Conservation (phyloP, 1,140 invertebrate genomes). For the Drosophila oshimai region DNA sequence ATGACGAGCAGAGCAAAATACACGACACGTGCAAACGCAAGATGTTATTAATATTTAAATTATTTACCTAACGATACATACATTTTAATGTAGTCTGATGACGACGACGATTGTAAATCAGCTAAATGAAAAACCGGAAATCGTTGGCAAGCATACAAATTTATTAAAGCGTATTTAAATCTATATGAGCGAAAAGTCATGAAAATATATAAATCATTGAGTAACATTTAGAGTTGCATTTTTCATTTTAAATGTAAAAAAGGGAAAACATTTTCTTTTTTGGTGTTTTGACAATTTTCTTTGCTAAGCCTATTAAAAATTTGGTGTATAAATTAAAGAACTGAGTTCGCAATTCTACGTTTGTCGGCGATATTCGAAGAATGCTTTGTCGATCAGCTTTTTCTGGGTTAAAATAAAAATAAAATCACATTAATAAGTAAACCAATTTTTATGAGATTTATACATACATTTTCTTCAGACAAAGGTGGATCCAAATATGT, state of each 20-base stretch:
- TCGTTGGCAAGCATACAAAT: slow-evolving; percentile 63
- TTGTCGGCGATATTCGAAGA: not conserved
- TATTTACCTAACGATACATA: slow-evolving; percentile 70
- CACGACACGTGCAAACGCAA: slow-evolving; percentile 36
- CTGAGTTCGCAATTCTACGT: not conserved
- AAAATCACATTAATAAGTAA: not conserved
- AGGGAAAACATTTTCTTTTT: not conserved
- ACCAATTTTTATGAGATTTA: no score
- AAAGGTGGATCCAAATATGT: slow-evolving; percentile 1
- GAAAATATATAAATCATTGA: slow-evolving; percentile 76
- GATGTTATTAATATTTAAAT: slow-evolving; percentile 77
- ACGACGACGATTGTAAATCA: slow-evolving; percentile 60
- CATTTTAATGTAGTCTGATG: slow-evolving; percentile 61
- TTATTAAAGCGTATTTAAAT: slow-evolving; percentile 76
- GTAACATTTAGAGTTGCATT: slow-evolving; percentile 36
- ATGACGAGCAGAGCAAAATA: slow-evolving; percentile 11
- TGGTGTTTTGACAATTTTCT: no score
- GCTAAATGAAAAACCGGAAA: slow-evolving; percentile 57
- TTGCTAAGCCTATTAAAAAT: no score
- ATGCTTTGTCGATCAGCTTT: slow-evolving; percentile 4
- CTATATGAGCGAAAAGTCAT: slow-evolving; percentile 74
- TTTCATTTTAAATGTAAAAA: not conserved
- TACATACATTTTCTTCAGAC: slow-evolving; percentile 1
- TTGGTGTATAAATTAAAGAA: no score
- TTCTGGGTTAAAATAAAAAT: not conserved